Evolutionary conservation across 2,113 vertebrate genomes (phyloP).

Genomic region (Saccopteryx leptura): DNA sequence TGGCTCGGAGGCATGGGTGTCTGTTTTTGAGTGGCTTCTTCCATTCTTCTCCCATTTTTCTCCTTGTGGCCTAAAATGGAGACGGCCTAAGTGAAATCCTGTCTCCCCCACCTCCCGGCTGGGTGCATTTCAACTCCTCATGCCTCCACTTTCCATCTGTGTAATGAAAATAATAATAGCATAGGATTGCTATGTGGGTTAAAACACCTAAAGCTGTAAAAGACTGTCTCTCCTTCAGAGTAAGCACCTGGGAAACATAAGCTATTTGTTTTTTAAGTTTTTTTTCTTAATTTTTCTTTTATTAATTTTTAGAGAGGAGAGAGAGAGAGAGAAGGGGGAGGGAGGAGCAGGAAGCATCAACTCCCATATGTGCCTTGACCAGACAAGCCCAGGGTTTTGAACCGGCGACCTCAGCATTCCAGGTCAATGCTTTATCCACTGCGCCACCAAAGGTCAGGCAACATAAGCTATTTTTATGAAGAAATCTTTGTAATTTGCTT

Average conservation of each 20-base stretch:
- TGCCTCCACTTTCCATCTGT: not conserved
- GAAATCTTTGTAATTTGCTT: not conserved
- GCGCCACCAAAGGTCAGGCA: too few relatives aligned
- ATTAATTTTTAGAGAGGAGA: too few relatives aligned
- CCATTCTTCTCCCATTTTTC: not conserved
- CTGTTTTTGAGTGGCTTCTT: not conserved
- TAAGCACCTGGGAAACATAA: not conserved
- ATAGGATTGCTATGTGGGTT: not conserved
- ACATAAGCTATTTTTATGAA: not conserved
- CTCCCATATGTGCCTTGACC: too few relatives aligned
- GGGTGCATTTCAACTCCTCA: fast-evolving
- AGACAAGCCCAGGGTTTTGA: too few relatives aligned
- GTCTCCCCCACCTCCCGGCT: not conserved
- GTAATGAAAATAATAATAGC: not conserved
- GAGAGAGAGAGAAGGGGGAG: too few relatives aligned
- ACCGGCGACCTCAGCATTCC: too few relatives aligned
- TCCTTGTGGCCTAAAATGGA: not conserved
- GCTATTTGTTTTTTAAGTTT: not conserved
- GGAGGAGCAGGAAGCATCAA: too few relatives aligned
- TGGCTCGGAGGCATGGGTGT: not conserved
- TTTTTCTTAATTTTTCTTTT: too few relatives aligned
- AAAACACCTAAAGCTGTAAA: not conserved
- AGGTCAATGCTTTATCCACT: too few relatives aligned
- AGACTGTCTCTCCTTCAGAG: not conserved
- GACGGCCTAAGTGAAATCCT: not conserved